A percentile compares a stretch with the other conserved stretches of the same genome.
Evolutionary conservation across 1,140 invertebrate species (phyloP).

Genomic region (Drosophila setifemur): DNA sequence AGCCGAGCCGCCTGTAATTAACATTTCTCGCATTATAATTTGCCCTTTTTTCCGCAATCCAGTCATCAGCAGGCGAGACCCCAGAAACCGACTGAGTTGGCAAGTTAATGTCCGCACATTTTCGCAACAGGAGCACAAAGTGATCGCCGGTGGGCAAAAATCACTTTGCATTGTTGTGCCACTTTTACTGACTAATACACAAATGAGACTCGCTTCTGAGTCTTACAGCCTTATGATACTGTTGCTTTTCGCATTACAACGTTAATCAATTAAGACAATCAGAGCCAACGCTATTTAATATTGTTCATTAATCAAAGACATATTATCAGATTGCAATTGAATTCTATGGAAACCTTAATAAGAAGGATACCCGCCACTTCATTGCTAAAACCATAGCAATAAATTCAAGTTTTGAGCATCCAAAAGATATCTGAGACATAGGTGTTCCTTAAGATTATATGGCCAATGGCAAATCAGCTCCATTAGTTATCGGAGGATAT

Average conservation of each 20-base stretch:
- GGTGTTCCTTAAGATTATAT: too few relatives aligned
- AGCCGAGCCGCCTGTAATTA: conserved; percentile 66
- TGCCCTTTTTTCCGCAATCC: conserved; percentile 61
- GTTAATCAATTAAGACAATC: too few relatives aligned
- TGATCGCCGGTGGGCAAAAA: conserved; percentile 26
- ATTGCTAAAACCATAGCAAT: too few relatives aligned
- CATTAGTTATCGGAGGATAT: conserved; percentile 24
- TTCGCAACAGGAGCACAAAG: conserved; percentile 24
- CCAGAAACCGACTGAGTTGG: conserved; percentile 37
- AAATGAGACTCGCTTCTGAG: conserved; percentile 27
- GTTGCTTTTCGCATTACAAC: too few relatives aligned
- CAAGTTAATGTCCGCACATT: conserved; percentile 71
- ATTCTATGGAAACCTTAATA: too few relatives aligned
- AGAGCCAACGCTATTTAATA: too few relatives aligned
- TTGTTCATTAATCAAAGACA: too few relatives aligned
- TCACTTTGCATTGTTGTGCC: conserved; percentile 31
- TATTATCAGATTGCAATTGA: too few relatives aligned
- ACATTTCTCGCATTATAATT: conserved; percentile 78
- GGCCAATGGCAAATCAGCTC: background rate
- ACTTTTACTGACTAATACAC: conserved; percentile 52
- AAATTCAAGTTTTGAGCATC: too few relatives aligned
- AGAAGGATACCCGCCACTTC: too few relatives aligned
- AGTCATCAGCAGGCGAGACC: conserved; percentile 15
- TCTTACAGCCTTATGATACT: too few relatives aligned
- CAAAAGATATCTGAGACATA: too few relatives aligned